Evolutionary conservation across 1,140 invertebrate species (phyloP).

Genomic region (Hypothenemus hampei): DNA sequence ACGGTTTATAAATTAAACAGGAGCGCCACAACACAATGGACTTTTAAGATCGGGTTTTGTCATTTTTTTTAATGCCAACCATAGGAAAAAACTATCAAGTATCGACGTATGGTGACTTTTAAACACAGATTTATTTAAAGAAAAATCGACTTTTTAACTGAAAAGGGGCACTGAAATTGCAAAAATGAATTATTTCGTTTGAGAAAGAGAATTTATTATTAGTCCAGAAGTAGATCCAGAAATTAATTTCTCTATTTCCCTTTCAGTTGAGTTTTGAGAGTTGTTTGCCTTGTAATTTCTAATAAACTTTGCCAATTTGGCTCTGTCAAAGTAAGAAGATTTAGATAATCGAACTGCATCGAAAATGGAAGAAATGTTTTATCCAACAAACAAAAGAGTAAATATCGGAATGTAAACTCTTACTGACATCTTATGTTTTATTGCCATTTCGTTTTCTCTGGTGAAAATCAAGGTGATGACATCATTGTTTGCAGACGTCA

Average conservation of each 20-base stretch:
- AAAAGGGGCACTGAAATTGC: too few relatives aligned
- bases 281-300: conserved; percentile 7
- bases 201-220: neutral
- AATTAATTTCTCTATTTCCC: conserved; percentile 17
- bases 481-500: conserved; percentile 4
- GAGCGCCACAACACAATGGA: too few relatives aligned
- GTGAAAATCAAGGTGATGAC: conserved; percentile 5
- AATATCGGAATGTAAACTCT: conserved; percentile 18
- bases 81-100: too few relatives aligned
- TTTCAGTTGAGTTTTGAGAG: too few relatives aligned
- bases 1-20: too few relatives aligned
- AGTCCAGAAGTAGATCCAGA: neutral
- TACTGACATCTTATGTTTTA: neutral
- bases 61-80: too few relatives aligned
- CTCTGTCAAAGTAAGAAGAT: neutral
- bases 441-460: conserved; percentile 6
- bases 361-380: conserved; percentile 22
- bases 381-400: conserved; percentile 11
- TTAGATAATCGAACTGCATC: conserved; percentile 5
- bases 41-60: too few relatives aligned
- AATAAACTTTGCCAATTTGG: conserved; percentile 1
- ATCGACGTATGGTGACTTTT: too few relatives aligned
- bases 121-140: too few relatives aligned
- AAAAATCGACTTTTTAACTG: too few relatives aligned
- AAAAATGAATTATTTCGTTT: neutral